phyloP scores from a whole-genome alignment of 2,888 invertebrate species.

The Ormyrus rosae region DNA sequence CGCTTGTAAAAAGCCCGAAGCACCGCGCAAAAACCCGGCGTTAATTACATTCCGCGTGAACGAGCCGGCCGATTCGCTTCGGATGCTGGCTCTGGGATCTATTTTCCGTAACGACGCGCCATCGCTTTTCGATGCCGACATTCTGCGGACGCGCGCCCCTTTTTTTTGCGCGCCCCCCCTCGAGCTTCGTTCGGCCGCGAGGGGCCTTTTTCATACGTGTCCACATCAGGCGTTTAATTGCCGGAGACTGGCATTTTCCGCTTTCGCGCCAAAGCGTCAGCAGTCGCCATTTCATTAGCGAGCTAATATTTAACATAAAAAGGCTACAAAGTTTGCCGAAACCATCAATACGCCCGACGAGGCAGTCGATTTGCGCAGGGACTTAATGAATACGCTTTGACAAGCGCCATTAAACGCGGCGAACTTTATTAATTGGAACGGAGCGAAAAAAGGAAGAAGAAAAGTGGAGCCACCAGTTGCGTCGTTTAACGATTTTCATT shows the following conservation, averaged over 20 bases:
- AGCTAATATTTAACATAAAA: too few species aligned
- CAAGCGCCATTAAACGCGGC: too few species aligned
- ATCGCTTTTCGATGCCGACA: slow-evolving; percentile 29
- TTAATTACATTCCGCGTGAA: slow-evolving; percentile 72
- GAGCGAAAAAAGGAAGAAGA: neutral
- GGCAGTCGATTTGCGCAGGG: too few species aligned
- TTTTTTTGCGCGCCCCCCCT: neutral
- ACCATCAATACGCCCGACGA: too few species aligned
- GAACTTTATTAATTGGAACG: too few species aligned
- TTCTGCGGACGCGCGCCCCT: slow-evolving; percentile 2
- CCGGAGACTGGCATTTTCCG: neutral
- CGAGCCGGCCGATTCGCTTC: slow-evolving; percentile 64
- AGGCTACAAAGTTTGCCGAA: too few species aligned
- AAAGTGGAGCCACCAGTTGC: slow-evolving; percentile 22
- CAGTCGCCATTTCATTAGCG: too few species aligned
- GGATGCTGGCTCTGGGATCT: slow-evolving; percentile 55
- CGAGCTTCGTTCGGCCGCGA: neutral
- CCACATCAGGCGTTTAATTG: slow-evolving; percentile 1
- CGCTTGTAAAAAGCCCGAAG: neutral
- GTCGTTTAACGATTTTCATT: slow-evolving; percentile 30
- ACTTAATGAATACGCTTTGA: too few species aligned
- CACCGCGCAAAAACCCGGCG: slow-evolving; percentile 37
- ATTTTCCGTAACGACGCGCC: slow-evolving; percentile 35
- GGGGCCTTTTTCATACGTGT: slow-evolving; percentile 11
- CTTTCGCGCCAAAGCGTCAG: neutral